phyloP scores from a whole-genome alignment of 2,113 vertebrate species.

The Gorsachius goisagi region DNA sequence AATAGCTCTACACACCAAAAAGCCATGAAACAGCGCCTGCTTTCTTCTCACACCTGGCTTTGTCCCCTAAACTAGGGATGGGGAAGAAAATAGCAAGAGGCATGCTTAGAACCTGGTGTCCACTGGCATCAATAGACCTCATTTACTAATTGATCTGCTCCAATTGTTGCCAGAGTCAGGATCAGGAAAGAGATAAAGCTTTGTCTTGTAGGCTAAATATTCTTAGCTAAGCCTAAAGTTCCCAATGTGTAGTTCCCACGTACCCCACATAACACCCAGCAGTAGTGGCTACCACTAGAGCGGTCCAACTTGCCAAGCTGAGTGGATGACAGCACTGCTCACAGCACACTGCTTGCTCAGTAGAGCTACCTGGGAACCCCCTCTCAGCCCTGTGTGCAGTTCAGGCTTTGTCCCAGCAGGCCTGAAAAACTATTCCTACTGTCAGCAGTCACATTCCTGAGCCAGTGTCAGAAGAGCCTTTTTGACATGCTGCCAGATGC shows the following conservation, averaged over 20 bases:
- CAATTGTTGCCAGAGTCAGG: background rate
- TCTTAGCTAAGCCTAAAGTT: background rate
- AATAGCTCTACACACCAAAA: background rate
- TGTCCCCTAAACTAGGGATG: background rate
- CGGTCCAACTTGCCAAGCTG: accelerated
- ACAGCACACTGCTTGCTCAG: accelerated
- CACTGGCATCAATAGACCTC: accelerated
- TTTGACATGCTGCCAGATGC: background rate
- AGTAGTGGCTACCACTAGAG: background rate
- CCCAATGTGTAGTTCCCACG: too few relatives aligned
- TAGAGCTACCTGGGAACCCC: background rate
- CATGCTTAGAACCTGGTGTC: background rate
- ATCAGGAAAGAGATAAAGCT: background rate
- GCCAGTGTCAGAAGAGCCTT: background rate
- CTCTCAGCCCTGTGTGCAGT: background rate
- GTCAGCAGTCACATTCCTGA: background rate
- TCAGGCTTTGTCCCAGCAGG: background rate
- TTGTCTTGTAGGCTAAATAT: background rate
- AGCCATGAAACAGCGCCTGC: accelerated
- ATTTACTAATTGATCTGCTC: background rate
- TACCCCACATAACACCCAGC: accelerated
- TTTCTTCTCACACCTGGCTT: background rate
- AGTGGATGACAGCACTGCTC: too few relatives aligned
- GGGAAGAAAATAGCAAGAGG: background rate
- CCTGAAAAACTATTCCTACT: background rate